Base-by-base conservation (phyloP, 2,113 vertebrate genomes). In the Datnioides undecimradiatus region DNA sequence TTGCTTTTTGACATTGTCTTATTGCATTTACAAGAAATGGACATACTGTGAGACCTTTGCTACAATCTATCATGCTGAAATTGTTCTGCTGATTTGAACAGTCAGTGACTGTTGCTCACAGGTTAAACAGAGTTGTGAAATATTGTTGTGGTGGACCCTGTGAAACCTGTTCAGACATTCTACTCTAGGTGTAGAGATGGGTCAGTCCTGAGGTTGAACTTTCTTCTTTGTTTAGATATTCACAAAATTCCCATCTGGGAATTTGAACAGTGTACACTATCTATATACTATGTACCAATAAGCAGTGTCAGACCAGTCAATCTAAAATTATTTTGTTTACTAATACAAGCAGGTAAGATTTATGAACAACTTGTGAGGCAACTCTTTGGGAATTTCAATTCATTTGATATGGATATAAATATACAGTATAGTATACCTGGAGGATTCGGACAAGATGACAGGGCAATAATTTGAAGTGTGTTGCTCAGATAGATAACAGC, bases 391-490 rank as follows among this genome's bases (percentile, higher is more conserved):
- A 60, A 52, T 8, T 27, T 16, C 29, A 25, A 14, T 51, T 64
- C 5, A 57, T 72, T 72, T 41, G 40, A 31, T 27, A 62, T 25
- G n/a, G n/a, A n/a, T n/a, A n/a, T 21, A 46, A 48, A 62, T 55
- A 10, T 33, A 41, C 21, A 25, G 9, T 3, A 14, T 17, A n/a
- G 9, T 27, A 14, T 54, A 43, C 6, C 16, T n/a, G 12, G 14
- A 12, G 11, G 25, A 40, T 73, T 29, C 34, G 21, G 13, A 25
- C 38, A 23, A 62, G 49, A 46, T 1, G 6, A 51, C n/a, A 72
- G 27, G 27, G 36, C 23, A 29, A 54, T 70, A 38, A 38, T 40
- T 14, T 48, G 8, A 68, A 10, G 4, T n/a, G 19, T 13, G 23
- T 17, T 5, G 10, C n/a, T 6, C 8, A 10, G 1, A 34, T 16